Evolutionary conservation across 2,797 vertebrate species (phyloP), one percentile per base, ranked within the genome.

Genomic region (Dicrostonyx torquatus): DNA sequence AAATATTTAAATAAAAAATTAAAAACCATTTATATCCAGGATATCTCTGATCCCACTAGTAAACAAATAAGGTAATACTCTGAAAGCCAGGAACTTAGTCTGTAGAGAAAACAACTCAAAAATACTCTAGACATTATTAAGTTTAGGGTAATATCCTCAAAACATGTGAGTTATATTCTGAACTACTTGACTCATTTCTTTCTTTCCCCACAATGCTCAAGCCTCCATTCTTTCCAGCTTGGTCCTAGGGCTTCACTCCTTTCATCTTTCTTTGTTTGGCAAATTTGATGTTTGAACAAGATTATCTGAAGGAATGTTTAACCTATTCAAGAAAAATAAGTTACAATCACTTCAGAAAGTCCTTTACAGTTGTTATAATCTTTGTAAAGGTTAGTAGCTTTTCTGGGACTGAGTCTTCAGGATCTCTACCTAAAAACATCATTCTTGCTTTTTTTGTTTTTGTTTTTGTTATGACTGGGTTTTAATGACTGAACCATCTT

Each of bases 271-370:
- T 94, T 92, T 82, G 24, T 62, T 92, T 34, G 24, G 80, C 73
- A 95, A 94, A 93, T 78, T 94, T 85, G 37, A 95, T 89, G 8
- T 90, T 95, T 83, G 91, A 76, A 53, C 20, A 93, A 90, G 34
- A 88, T 92, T 86, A 66, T 96, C 91, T 70, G 45, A 89, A 88
- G 84, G 68, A 87, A 93, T 43, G 5, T 75, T 96, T 76, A 87
- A 90, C 43, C 84, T 78, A 53, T 73, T 91, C 31, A 70, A 93
- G 93, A 93, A 96, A 85, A 95, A 60, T 50, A 70, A 84, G 75
- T 83, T 95, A 78, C 75, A 93, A 95, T 93, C 64, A 90, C 50
- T 70, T 89, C 55, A 43, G 4, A 73, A 66, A 89, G 77, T 18
- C 77, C 66, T 96, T 93, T 62, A 89, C n/a, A 89, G 80, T 60